Evolutionary conservation across 1,140 invertebrate species (phyloP), one percentile per base, ranked within the genome.

Genomic region (Physella acuta): DNA sequence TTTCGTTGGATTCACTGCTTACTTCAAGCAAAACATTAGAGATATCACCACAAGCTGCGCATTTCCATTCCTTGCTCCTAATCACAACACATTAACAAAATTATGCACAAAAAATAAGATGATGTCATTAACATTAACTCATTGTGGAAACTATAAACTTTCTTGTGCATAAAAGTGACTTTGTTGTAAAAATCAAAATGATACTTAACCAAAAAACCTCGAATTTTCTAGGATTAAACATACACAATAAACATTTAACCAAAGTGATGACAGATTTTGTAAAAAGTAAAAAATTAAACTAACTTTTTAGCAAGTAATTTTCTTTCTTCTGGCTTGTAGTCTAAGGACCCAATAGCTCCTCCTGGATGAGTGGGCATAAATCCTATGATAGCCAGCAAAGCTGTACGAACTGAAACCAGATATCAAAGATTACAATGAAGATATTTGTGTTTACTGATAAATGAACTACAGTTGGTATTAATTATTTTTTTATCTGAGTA

Each of bases 301-400:
- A 86, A 92, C 90, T 91, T 92, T 80, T 89, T 90, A 31, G 95
- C 94, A 60, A 98, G 87, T 62, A 86, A 84, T 80, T 91, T 90
- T 74, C 95, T 87, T 84, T 96, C 94, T 70, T 93, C 91, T 49
- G 90, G 83, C 14, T 91, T 90, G 78, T 95, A 97, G 81, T 97
- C 93, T 20, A 97, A 82, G 17, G 94, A 93, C 2, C 94, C 95
- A 70, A 97, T 93, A 3, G 94, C 94, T 17, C 94, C 94, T 78
- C 90, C 90, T 53, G 92, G 92, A 75, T 84, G 81, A 33, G 93
- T 94, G 8, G 94, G 94, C 93, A 98, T 95, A 82, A 98, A 98
- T 16, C 85, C 87, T 75, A 97, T 96, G 28, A 98, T 87, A 28
- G 95, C 95, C 58, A 97, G 84, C 37, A 98, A 84, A 37, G 95